Evolutionary conservation across 2,888 invertebrate species (phyloP).

Genomic region (Pharmacophagus antenor): DNA sequence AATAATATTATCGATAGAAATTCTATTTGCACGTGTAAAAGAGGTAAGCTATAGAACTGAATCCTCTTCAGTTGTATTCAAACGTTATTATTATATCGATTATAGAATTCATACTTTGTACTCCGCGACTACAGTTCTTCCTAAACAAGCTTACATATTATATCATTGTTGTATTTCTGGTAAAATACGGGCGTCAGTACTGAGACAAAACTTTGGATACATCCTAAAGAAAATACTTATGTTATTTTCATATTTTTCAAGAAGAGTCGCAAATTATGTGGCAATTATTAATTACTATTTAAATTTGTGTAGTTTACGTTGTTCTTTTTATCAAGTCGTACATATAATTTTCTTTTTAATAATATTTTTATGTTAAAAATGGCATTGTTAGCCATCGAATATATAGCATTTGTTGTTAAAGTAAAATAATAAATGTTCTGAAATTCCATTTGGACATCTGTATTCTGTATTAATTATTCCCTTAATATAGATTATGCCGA

Average conservation of each 20-base stretch:
- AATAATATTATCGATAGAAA: conserved; percentile 59
- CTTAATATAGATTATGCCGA: background rate
- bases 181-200: conserved; percentile 1
- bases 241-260: too few species aligned
- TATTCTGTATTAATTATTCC: background rate
- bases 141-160: conserved; percentile 1
- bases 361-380: too few species aligned
- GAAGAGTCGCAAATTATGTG: too few species aligned
- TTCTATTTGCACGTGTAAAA: conserved; percentile 26
- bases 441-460: too few species aligned
- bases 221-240: too few species aligned
- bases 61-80: conserved; percentile 40
- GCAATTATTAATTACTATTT: too few species aligned
- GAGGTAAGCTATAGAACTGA: conserved; percentile 39
- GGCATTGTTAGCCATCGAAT: too few species aligned
- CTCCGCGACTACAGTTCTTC: background rate
- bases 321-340: too few species aligned
- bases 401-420: too few species aligned
- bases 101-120: conserved; percentile 2
- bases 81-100: conserved; percentile 16
- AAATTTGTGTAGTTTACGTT: too few species aligned
- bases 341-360: too few species aligned
- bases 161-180: background rate
- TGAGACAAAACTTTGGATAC: conserved; percentile 15
- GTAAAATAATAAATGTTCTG: too few species aligned